Evolutionary conservation across 2,113 vertebrate species (phyloP).

Genomic region (Petaurus breviceps): DNA sequence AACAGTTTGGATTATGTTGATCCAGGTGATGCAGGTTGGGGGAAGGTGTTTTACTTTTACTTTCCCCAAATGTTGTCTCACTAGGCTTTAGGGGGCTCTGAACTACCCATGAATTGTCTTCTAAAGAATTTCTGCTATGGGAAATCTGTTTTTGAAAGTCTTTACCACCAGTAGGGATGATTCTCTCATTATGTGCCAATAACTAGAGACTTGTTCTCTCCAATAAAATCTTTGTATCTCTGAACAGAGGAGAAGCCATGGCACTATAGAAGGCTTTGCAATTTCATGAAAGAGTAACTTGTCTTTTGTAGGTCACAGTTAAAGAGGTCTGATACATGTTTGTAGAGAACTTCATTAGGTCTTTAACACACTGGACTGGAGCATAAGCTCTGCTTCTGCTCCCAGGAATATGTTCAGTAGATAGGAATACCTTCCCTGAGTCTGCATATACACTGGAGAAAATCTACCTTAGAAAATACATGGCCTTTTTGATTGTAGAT

Average conservation of each 20-base stretch:
- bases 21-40: conserved; percentile 84
- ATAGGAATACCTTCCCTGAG: not conserved
- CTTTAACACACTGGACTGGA: conserved; percentile 90
- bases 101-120: conserved; percentile 96
- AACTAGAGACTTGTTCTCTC: conserved; percentile 76
- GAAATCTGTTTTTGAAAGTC: conserved; percentile 87
- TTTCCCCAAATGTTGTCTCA: conserved; percentile 93
- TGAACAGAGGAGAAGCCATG: conserved; percentile 57
- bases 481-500: conserved; percentile 80
- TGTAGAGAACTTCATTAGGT: conserved; percentile 86
- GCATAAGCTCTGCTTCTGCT: conserved; percentile 66
- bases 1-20: conserved; percentile 85
- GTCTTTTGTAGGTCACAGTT: conserved; percentile 82
- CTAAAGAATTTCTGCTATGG: conserved; percentile 89
- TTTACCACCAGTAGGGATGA: conserved; percentile 82
- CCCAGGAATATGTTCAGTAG: not conserved
- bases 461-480: not conserved
- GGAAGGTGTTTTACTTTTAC: conserved; percentile 77
- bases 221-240: conserved; percentile 63
- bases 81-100: conserved; percentile 94
- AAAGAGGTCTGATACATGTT: conserved; percentile 82
- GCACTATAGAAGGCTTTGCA: conserved; percentile 59
- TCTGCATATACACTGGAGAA: not conserved
- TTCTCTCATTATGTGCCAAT: conserved; percentile 87
- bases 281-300: conserved; percentile 47